Conservation (phyloP, 2,888 invertebrate species). For the Apoderus coryli region DNA sequence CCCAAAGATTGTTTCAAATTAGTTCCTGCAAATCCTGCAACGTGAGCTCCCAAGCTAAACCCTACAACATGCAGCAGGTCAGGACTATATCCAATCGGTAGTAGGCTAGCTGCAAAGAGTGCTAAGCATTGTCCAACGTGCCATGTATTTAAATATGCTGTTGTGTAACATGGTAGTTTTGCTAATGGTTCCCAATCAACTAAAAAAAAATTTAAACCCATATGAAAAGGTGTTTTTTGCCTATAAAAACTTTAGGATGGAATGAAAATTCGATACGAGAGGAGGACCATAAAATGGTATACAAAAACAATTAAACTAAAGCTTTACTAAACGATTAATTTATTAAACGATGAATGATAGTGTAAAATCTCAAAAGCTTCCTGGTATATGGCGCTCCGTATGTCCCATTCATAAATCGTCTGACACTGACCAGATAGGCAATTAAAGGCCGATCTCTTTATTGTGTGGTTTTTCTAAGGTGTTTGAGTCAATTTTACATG, state of each 20-base stretch:
- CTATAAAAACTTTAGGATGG: neutral
- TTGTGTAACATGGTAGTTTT: slow-evolving; percentile 39
- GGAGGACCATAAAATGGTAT: neutral
- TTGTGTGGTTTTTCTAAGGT: no score
- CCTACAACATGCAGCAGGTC: slow-evolving; percentile 38
- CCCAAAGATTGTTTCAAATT: slow-evolving; percentile 25
- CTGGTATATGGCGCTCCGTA: no score
- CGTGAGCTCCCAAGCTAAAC: slow-evolving; percentile 44
- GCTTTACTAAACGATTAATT: neutral
- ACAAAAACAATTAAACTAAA: no score
- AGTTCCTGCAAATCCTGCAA: slow-evolving; percentile 33
- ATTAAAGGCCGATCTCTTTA: no score
- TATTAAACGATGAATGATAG: neutral
- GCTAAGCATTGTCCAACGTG: slow-evolving; percentile 43
- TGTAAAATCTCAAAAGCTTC: no score
- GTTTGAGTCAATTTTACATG: no score
- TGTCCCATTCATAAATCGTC: no score
- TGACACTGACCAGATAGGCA: no score
- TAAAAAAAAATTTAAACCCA: slow-evolving; percentile 24
- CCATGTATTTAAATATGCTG: slow-evolving; percentile 41
- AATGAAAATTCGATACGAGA: neutral
- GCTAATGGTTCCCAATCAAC: slow-evolving; percentile 42
- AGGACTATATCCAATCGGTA: slow-evolving; percentile 27
- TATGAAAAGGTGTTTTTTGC: no score
- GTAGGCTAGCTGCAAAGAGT: slow-evolving; percentile 32